Evolutionary conservation across 2,888 invertebrate species (phyloP), one percentile per base, ranked within the genome.

Genomic region (Endomychus coccineus): DNA sequence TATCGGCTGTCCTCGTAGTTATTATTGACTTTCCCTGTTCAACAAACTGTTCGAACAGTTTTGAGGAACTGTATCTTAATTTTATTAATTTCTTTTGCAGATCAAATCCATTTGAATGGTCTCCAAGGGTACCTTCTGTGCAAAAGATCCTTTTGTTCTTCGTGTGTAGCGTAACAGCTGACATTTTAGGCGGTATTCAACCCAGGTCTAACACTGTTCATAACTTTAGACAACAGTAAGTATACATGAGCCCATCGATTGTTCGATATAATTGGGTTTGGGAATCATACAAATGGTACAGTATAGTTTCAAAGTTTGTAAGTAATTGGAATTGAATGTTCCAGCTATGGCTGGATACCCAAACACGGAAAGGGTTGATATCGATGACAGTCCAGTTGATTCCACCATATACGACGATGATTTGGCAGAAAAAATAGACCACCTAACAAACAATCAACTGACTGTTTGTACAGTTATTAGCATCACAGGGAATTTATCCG

Each of bases 381-480:
- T 16, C 11, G 38, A 39, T 13, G 19, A 17, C 19, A 39, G 39
- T 17, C 39, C 39, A 24, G 19, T 31, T 22, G 30, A 22, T 24
- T 34, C 34, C 17, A 27, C 34, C 1, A 37, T 31, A 7, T 2
- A 34, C 14, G 42, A 44, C 36, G 36, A 39, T 35, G 27, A 39
- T 15, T 28, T 30, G 9, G 37, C 19, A n/a, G 11, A 10, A 22
- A 32, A 36, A 25, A 25, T 40, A 16, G 39, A 39, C 24, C 24
- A 9, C 4, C 29, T 27, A 16, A 32, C 11, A 13, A 40, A 40
- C 6, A 44, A 43, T 34, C 45, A 49, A 33, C 28, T 49, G 24
- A 49, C 49, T 12, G 40, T 49, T 16, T 42, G 44, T 5, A 49
- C 46, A 31, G 44, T 49, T 11, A 24, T 46, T 11, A 47, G 49